These are phyloP conservation scores for Trichechus manatus DNA, from an alignment of 2,113 vertebrate species.

Conservation along the genomic window DNA sequence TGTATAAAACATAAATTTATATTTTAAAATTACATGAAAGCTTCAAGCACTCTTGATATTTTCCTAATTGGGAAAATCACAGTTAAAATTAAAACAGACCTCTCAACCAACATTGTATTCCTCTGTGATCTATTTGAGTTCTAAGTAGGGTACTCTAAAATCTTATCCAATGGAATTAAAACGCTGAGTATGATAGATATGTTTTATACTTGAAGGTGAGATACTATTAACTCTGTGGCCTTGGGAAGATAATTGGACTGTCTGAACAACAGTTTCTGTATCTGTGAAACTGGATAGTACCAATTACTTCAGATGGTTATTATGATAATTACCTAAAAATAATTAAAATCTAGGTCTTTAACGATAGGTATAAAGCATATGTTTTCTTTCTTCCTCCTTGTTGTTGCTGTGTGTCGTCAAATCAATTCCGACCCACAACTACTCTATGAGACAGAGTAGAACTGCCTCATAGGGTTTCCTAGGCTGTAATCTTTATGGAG, in stretches of 20 bases:
- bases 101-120: neutral
- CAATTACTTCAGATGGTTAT: neutral
- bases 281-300: neutral
- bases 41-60: neutral
- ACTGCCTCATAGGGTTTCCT: too few species aligned
- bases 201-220: neutral
- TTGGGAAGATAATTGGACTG: neutral
- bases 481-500: neutral
- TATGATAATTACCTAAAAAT: constrained; percentile 26
- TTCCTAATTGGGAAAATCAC: constrained; percentile 36
- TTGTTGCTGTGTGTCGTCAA: neutral
- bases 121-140: neutral
- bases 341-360: neutral
- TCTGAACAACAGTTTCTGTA: neutral
- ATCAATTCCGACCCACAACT: neutral
- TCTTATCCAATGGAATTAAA: neutral
- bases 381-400: neutral
- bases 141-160: neutral
- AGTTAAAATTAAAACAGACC: neutral
- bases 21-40: constrained; percentile 21
- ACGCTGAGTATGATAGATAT: neutral
- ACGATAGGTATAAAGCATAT: neutral
- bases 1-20: neutral
- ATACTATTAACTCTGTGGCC: neutral
- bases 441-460: neutral